Evolutionary conservation across 2,888 invertebrate species (phyloP), one percentile per base, ranked within the genome.

Genomic region (Eumerus sabulonum): DNA sequence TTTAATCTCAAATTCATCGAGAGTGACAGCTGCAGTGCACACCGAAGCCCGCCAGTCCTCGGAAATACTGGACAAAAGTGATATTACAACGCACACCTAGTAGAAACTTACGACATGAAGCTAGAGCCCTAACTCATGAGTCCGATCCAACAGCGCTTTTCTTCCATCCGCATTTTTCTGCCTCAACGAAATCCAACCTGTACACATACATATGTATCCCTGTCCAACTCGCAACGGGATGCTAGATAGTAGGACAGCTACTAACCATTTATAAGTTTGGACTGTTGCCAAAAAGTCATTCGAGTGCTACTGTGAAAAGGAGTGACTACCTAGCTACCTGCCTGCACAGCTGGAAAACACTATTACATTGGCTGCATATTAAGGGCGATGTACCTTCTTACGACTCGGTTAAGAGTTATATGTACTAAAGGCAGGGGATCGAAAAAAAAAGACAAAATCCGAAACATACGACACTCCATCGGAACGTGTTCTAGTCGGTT

Each of bases 301-400:
- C 53, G 73, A 77, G 73, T 77, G 77, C 77, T 63, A 57, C 13
- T 13, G 47, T 63, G 73, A 77, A 73, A 73, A 73, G 63, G 56
- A 56, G 50, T 45, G 56, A 5, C 40, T 3, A n/a, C 5, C 63
- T 63, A n/a, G 71, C 27, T 56, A 50, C 73, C 70, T 64, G 68
- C 38, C 45, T 62, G 17, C 48, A 19, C 51, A n/a, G 42, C 38
- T 17, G 18, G 47, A 36, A 3, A 35, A 60, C 35, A 40, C n/a
- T n/a, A 51, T 73, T 77, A 67, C 77, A 77, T 73, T 63, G 77
- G 73, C 63, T 73, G 77, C 73, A 77, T 73, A 77, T 77, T 77
- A 77, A 68, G 60, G 77, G 62, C 67, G 57, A 57, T 77, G 62
- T 62, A 68, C 51, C 72, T 57, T 56, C 27, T 7, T 7, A 2